Evolutionary conservation across 30 jellyfish, hydroid and myxozoan genomes (phyloP).

Genomic region (Aurelia aurita complex sp. Pacific): DNA sequence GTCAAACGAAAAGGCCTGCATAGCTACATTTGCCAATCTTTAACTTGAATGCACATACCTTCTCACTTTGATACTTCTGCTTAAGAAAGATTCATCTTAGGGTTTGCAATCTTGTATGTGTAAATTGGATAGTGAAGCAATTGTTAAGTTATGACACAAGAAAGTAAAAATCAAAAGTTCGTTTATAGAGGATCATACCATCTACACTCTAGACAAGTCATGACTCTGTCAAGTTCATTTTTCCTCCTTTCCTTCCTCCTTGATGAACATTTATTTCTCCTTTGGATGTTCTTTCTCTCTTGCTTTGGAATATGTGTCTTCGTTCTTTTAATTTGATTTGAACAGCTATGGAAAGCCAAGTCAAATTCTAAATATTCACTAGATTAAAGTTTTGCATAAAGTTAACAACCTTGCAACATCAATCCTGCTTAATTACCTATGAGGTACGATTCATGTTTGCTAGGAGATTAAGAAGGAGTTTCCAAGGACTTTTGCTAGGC

Average conservation of each 20-base stretch:
- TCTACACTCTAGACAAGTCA: conserved; percentile 59
- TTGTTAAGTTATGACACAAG: too few relatives aligned
- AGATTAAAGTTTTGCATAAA: not conserved
- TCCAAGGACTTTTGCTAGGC: too few relatives aligned
- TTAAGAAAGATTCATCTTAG: not conserved
- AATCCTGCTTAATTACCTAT: not conserved
- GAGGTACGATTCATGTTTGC: too few relatives aligned
- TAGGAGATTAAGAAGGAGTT: too few relatives aligned
- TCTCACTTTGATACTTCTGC: not conserved
- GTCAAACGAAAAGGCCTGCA: too few relatives aligned
- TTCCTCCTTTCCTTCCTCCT: conserved; percentile 29
- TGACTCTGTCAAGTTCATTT: conserved; percentile 35
- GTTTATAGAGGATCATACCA: conserved; percentile 10
- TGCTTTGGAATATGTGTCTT: conserved; percentile 10
- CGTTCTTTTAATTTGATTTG: conserved; percentile 15
- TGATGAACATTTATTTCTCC: conserved; percentile 31
- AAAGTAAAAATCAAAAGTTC: too few relatives aligned
- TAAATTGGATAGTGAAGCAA: too few relatives aligned
- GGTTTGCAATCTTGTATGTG: too few relatives aligned
- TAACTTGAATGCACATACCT: too few relatives aligned
- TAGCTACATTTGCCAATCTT: too few relatives aligned
- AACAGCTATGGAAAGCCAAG: conserved; percentile 37
- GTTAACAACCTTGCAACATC: not conserved
- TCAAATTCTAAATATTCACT: conserved; percentile 15
- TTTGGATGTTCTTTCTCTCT: conserved; percentile 7